Base-by-base conservation (phyloP, 2,113 vertebrate genomes). In the Desmodus rotundus region DNA sequence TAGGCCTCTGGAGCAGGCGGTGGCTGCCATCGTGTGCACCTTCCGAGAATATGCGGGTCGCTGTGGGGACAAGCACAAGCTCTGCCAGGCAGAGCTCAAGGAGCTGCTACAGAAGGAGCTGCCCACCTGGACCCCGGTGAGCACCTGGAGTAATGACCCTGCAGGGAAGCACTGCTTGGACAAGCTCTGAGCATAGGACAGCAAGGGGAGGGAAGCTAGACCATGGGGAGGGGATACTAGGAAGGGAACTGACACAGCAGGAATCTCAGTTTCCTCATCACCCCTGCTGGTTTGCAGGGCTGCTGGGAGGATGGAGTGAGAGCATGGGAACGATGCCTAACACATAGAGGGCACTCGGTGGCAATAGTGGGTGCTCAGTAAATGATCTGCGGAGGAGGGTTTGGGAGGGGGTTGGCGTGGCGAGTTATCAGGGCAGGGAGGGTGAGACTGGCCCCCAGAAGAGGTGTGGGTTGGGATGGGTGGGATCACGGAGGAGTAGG, bases 101-200 rank as follows among this genome's bases (percentile, higher is more conserved):
- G 96, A 95, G 50, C 92, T 98, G 72, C 54, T 98, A 45, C 95
- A 96, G 91, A 98, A 90, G 33, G 98, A 98, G 96, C 68, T 98
- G 72, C 96, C 97, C 65, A 97, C 95, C 20, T 95, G 95, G 85
- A 43, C 72, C 7, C 95, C 93, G 16, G 97, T 98, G 95, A 97
- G 97, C 54, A 2, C 10, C 16, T 1, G 16, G 52, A 8, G 24
- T 54, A 13, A 33, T 41, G 4, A 0, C 7, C 31, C 26, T 3
- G 47, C 0, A 0, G 56, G 65, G 38, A 19, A 24, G 58, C 14
- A 0, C 19, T 15, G 17, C 38, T 12, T 1, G 22, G 77, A 31
- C 26, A 7, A 19, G 38, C 31, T 50, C 19, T 0, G 54, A 56
- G 33, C 54, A 41, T 0, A 31, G 63, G 28, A 19, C 17, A 38